These are phyloP conservation scores for Loris lydekkerianus DNA, from an alignment of 2,797 vertebrate species.

Conservation along the genomic window DNA sequence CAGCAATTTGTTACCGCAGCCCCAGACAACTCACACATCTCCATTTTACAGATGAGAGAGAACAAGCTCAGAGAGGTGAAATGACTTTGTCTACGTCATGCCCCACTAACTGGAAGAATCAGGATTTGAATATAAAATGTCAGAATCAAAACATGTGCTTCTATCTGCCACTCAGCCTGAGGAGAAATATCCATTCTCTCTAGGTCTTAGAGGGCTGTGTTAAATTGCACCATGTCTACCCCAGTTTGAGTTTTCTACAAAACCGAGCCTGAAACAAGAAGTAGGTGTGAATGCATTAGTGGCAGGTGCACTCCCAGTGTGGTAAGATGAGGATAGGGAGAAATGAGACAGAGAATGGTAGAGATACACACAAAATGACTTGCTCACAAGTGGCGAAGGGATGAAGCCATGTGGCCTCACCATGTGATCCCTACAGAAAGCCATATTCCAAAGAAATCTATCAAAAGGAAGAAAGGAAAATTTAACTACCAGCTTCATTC, in stretches of 20 bases:
- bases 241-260: neutral
- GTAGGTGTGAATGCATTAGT: no score
- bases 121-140: neutral
- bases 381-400: accelerated
- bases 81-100: neutral
- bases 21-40: neutral
- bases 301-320: neutral
- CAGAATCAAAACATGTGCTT: neutral
- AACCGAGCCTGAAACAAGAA: neutral
- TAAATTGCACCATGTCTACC: neutral
- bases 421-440: neutral
- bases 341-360: no score
- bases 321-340: neutral
- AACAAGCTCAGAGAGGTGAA: neutral
- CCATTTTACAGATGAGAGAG: neutral
- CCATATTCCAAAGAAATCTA: accelerated
- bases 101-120: neutral
- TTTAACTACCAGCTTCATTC: neutral
- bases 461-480: neutral
- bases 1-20: neutral
- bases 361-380: no score
- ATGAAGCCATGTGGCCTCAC: neutral
- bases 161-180: neutral
- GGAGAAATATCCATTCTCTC: neutral
- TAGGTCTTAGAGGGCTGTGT: accelerated